Evolutionary conservation across 92 coral and sea anemone species (phyloP).

Genomic region (Pocillopora grandis): DNA sequence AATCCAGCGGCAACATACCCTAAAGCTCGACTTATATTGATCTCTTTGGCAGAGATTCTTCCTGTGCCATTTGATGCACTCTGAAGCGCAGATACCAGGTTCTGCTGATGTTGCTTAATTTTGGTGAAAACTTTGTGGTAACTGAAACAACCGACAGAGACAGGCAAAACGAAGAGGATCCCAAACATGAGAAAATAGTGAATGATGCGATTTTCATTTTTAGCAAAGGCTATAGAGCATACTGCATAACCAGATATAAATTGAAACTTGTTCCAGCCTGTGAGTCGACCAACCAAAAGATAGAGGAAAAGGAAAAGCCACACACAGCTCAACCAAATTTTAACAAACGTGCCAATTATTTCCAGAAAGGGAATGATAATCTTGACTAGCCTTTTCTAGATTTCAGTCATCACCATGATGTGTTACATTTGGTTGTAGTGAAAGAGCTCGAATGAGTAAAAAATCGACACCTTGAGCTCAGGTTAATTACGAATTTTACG

Average conservation of each 20-base stretch:
- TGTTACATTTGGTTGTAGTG: too few relatives aligned
- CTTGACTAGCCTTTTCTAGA: too few relatives aligned
- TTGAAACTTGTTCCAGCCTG: conserved; percentile 7
- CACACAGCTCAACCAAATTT: too few relatives aligned
- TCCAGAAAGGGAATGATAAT: too few relatives aligned
- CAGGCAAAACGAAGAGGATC: conserved; percentile 15
- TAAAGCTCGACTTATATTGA: not conserved
- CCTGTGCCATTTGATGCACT: not conserved
- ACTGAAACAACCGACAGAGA: not conserved
- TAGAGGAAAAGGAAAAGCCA: not conserved
- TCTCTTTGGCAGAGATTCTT: conserved; percentile 8
- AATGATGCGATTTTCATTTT: not conserved
- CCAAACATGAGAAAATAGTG: conserved; percentile 29
- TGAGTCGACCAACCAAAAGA: conserved; percentile 18
- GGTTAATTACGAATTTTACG: too few relatives aligned
- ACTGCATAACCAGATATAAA: conserved; percentile 45
- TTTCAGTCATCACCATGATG: too few relatives aligned
- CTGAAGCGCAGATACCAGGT: not conserved
- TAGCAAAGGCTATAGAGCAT: conserved; percentile 27
- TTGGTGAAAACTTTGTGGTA: not conserved
- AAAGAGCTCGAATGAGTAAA: too few relatives aligned
- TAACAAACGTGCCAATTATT: too few relatives aligned
- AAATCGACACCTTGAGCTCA: too few relatives aligned
- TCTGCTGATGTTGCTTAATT: conserved; percentile 4
- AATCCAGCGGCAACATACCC: conserved; percentile 5